Conservation (phyloP, 2,113 vertebrate species). For the Zosterops pallidus region DNA sequence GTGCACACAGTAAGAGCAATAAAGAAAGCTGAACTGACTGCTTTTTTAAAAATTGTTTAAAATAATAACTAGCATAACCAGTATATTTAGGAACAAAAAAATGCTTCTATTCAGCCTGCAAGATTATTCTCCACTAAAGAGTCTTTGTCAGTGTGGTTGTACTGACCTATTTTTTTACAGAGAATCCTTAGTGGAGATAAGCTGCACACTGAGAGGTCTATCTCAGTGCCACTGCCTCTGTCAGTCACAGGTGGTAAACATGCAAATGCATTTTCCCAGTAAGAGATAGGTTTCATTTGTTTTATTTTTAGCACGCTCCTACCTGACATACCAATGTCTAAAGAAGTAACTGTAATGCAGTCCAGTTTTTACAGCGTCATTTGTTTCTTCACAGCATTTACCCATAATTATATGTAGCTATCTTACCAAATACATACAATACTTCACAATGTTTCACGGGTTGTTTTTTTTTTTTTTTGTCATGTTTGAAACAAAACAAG, state of each 20-base stretch:
- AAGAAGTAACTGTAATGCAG: not conserved
- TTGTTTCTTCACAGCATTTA: not conserved
- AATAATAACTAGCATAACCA: not conserved
- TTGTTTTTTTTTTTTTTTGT: not conserved
- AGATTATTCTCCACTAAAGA: not conserved
- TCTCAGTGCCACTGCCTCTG: not conserved
- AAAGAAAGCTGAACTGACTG: not conserved
- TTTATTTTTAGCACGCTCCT: not conserved
- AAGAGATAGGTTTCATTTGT: not conserved
- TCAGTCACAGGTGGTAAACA: not conserved
- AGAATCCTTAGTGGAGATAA: not conserved
- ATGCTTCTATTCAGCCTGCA: not conserved
- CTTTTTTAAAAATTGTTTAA: not conserved
- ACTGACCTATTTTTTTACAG: not conserved
- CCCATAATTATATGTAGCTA: not conserved
- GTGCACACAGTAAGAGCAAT: not conserved
- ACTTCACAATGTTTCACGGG: not conserved
- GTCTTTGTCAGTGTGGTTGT: not conserved
- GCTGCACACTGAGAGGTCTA: rapidly evolving
- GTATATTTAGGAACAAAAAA: not conserved
- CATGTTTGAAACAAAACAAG: not conserved
- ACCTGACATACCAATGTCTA: not conserved
- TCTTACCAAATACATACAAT: not conserved
- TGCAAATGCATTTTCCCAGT: not conserved
- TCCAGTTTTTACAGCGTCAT: not conserved